These are phyloP conservation scores for Andricus curvator DNA, from an alignment of 2,888 invertebrate genomes.

Conservation along the genomic window DNA sequence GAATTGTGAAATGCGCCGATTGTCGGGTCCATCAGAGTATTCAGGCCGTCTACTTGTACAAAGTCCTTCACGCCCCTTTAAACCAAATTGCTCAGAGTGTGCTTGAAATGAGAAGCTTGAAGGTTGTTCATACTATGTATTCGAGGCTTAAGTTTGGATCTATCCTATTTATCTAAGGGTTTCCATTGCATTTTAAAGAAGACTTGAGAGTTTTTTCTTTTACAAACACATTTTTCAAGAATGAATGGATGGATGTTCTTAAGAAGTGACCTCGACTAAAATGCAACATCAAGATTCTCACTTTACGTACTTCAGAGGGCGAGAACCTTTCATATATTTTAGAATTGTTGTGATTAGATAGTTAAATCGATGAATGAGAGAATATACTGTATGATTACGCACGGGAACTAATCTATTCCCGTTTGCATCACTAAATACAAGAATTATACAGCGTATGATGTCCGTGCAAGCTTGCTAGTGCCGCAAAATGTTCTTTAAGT, in stretches of 20 bases:
- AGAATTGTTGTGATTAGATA: constrained; percentile 47
- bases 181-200: neutral
- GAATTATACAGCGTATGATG: constrained; percentile 69
- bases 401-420: constrained; percentile 51
- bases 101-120: constrained; percentile 10
- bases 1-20: constrained; percentile 13
- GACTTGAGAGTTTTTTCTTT: neutral
- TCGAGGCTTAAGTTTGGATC: neutral
- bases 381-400: constrained; percentile 57
- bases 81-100: neutral
- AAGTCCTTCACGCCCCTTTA: constrained; percentile 14
- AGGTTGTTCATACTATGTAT: neutral
- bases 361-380: constrained; percentile 61
- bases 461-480: constrained; percentile 78
- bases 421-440: constrained; percentile 52
- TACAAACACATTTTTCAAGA: constrained; percentile 1
- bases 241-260: too few relatives aligned
- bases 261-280: neutral
- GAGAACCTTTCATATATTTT: constrained; percentile 15
- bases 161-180: neutral
- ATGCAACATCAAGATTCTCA: constrained; percentile 1
- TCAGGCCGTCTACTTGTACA: constrained; percentile 24
- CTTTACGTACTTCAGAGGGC: neutral
- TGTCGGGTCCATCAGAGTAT: constrained; percentile 13
- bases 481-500: constrained; percentile 67